Conservation (phyloP, 2,797 vertebrate genomes). For the Pangasius djambal region DNA sequence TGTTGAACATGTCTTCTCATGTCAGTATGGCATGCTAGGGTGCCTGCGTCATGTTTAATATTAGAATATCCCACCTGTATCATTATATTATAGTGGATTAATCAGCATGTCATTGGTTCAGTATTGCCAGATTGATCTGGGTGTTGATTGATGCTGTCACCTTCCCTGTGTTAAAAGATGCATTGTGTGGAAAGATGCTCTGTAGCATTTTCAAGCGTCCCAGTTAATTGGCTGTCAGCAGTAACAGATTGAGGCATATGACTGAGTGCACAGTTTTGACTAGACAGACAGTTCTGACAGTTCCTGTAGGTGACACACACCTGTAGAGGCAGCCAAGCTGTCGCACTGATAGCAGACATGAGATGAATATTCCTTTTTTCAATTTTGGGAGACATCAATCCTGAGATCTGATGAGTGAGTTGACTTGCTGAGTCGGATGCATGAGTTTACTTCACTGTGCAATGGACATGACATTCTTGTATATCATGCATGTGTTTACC, state of each 20-base stretch:
- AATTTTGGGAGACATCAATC: not conserved
- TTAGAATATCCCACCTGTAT: not conserved
- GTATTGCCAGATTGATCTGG: conserved; percentile 6
- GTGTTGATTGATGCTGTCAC: conserved; percentile 29
- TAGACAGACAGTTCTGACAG: conserved; percentile 37
- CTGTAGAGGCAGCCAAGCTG: conserved; percentile 33
- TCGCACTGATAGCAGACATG: not conserved
- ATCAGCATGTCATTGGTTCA: conserved; percentile 8
- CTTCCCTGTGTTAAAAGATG: conserved; percentile 17
- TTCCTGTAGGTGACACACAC: conserved; percentile 33
- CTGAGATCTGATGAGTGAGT: conserved; percentile 14
- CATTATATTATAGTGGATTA: not conserved
- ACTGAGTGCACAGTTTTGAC: not conserved
- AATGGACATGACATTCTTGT: not conserved
- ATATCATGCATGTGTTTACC: not conserved
- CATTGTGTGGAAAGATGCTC: not conserved
- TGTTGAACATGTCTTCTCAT: not conserved
- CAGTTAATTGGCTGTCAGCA: conserved; percentile 48
- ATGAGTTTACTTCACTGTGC: not conserved
- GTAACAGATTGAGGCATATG: conserved; percentile 33
- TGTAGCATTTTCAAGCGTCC: conserved; percentile 23
- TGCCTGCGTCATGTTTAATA: conserved; percentile 11
- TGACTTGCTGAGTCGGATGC: conserved; percentile 16
- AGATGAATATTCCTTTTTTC: conserved; percentile 22
- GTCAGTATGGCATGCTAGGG: not conserved